A percentile compares a stretch with the other conserved stretches of the same genome.
These are phyloP conservation scores for Drosophila biarmipes DNA, from an alignment of 1,140 invertebrate species.

Conservation along the genomic window DNA sequence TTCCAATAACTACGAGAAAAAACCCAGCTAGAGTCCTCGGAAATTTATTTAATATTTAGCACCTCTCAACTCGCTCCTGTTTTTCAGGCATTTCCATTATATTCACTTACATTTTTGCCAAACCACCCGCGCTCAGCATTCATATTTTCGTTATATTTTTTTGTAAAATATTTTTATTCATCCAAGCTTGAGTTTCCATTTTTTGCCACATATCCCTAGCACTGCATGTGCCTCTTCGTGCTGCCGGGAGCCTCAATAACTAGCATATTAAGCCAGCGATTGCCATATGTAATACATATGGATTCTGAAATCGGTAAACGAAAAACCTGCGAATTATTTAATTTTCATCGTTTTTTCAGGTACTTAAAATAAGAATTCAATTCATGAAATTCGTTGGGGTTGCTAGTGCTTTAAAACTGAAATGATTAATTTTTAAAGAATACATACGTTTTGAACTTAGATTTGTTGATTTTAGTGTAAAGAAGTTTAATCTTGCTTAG, in stretches of 20 bases:
- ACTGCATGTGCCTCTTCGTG: constrained; percentile 8
- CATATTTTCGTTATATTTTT: constrained; percentile 23
- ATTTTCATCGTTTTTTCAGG: not conserved
- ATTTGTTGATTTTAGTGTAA: no score
- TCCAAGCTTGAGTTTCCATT: constrained; percentile 42
- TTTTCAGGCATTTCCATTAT: constrained; percentile 10
- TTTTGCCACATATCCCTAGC: constrained; percentile 29
- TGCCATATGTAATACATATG: constrained; percentile 38
- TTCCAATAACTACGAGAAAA: not conserved
- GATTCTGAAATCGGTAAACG: constrained; percentile 21
- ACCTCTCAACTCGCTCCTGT: not conserved
- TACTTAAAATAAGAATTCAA: not conserved
- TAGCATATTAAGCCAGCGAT: constrained; percentile 62
- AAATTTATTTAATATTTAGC: constrained; percentile 32
- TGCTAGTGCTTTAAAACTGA: not conserved
- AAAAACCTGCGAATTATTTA: not conserved
- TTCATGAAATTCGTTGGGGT: not conserved
- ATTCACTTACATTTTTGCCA: constrained; percentile 21
- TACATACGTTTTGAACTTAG: no score
- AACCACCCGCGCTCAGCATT: not conserved
- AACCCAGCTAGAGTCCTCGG: not conserved
- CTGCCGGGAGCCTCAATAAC: constrained; percentile 38
- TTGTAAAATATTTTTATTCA: constrained; percentile 23
- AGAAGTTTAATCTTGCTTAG: no score
- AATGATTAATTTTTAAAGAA: not conserved